Evolutionary conservation across 23 tunicate species (phyloP).

Genomic region (Styela clava): DNA sequence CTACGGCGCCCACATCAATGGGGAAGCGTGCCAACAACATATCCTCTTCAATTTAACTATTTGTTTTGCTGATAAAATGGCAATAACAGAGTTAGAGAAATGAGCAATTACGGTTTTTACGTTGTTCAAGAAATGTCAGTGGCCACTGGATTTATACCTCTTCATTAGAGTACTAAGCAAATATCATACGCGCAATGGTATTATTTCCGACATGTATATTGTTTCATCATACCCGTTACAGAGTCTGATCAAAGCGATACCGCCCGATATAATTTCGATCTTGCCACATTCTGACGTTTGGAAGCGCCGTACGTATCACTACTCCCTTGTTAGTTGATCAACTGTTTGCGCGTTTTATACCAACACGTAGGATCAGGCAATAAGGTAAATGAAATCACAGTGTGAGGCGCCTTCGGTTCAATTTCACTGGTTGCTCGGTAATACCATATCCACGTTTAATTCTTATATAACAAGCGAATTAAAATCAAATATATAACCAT

Average conservation of each 20-base stretch:
- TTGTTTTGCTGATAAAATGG: conserved; percentile 30
- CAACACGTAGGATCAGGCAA: not conserved
- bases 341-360: not conserved
- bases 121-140: conserved; percentile 7
- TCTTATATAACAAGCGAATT: not conserved
- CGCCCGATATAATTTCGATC: not conserved
- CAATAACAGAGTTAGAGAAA: conserved; percentile 13
- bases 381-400: not conserved
- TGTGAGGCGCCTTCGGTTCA: not conserved
- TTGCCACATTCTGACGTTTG: not conserved
- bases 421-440: not conserved
- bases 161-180: conserved; percentile 24
- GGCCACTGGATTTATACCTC: conserved; percentile 23
- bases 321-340: not conserved
- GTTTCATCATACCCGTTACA: not conserved
- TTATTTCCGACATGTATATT: conserved; percentile 30
- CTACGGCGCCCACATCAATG: conserved; percentile 26
- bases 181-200: conserved; percentile 12
- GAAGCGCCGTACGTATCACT: not conserved
- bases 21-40: not conserved
- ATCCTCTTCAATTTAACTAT: not conserved
- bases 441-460: not conserved
- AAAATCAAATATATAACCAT: not conserved
- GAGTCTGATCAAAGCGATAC: not conserved
- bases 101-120: conserved; percentile 22